Base-by-base conservation (phyloP, 2,888 invertebrate genomes). In the Busseola fusca region DNA sequence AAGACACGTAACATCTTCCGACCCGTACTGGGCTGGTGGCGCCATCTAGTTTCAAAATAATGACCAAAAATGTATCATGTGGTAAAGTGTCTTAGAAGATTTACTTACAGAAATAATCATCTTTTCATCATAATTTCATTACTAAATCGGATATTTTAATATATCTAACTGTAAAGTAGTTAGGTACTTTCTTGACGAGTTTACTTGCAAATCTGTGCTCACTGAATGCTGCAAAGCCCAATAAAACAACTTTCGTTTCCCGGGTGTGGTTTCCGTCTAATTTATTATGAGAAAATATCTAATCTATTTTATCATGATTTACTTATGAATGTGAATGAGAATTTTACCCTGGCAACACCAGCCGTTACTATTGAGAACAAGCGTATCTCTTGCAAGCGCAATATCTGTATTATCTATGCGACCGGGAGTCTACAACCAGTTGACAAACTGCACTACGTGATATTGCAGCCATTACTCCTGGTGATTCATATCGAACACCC, bases 391-490 rank as follows among this genome's bases (percentile, higher is more conserved):
- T 89, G 86, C 86, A 87, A 87, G 86, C 89, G 87, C 93, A 92
- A 94, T 94, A 93, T 93, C 91, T 84, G 87, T 89, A 93, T 93
- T 94, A 94, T 95, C 94, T 94, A 93, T 94, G 94, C 93, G 88
- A 92, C 91, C 91, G 91, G 91, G 93, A 93, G 91, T 92, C 94
- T 93, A 93, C 94, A 94, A 93, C 90, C 93, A 92, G 94, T 94
- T 95, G 95, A 95, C 95, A 95, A 95, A 95, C 94, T 95, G 94
- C 95, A 94, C 92, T 95, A 95, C 95, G 95, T 95, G 95, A 94
- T 95, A 95, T 95, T 95, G 94, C 93, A 92, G 93, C 95, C 95
- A 95, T 95, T 95, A 95, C 94, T 95, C 94, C 92, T 90, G 82
- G 95, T 95, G 95, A 95, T 95, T 95, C 95, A 95, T 95, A 94